phyloP scores from a whole-genome alignment of 2,113 vertebrate genomes.

The Erythrocebus patas region DNA sequence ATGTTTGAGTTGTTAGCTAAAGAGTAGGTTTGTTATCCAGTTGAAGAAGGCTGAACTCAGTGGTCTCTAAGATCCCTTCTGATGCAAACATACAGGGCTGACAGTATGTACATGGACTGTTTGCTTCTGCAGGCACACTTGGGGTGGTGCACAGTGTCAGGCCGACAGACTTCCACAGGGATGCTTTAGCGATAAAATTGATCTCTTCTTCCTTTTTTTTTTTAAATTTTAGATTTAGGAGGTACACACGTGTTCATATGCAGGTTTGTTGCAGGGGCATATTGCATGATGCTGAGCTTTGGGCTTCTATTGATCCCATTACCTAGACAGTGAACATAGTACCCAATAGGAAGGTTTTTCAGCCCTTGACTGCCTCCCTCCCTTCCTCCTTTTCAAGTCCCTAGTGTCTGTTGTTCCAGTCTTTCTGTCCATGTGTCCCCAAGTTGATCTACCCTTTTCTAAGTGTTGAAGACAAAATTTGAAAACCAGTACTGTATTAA shows the following conservation, averaged over 20 bases:
- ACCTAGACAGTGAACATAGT: too few species aligned
- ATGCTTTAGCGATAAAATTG: neutral
- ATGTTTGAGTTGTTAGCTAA: neutral
- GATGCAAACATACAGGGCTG: neutral
- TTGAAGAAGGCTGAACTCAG: neutral
- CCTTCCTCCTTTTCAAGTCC: too few species aligned
- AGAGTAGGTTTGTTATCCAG: neutral
- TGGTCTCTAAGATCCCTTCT: neutral
- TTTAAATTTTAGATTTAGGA: too few species aligned
- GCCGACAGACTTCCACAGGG: neutral
- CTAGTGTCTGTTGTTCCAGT: too few species aligned
- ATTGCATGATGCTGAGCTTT: too few species aligned
- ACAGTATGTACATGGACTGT: neutral
- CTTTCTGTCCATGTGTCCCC: too few species aligned
- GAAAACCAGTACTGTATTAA: neutral
- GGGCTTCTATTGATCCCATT: too few species aligned
- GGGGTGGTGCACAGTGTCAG: neutral
- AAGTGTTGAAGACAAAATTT: neutral
- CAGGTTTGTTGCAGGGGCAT: too few species aligned
- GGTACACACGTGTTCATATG: too few species aligned
- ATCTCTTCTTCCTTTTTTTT: neutral
- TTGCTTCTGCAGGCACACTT: neutral
- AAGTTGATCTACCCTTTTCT: neutral
- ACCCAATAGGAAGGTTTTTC: too few species aligned
- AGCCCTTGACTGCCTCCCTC: too few species aligned